Percentiles rank a stretch among this genome's conserved stretches.
Conservation (phyloP, 2,113 vertebrate species). For the Zosterops hypoxanthus region DNA sequence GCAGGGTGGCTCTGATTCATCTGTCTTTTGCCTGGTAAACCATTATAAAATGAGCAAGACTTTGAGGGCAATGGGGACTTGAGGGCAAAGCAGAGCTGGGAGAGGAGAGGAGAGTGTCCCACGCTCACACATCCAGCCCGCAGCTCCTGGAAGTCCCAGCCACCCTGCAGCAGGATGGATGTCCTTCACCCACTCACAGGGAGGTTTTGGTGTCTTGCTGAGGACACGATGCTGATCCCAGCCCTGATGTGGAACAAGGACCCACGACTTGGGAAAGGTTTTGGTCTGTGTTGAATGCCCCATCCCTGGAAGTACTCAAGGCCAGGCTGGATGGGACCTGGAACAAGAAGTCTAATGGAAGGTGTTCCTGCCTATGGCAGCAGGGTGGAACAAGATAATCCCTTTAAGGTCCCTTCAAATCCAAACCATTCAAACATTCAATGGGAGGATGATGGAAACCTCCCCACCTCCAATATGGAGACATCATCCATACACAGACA, state of each 20-base stretch:
- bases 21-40: not conserved
- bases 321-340: not conserved
- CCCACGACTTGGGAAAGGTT: not conserved
- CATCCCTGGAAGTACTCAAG: not conserved
- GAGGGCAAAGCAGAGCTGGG: not conserved
- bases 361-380: not conserved
- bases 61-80: not conserved
- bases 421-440: not conserved
- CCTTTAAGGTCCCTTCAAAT: not conserved
- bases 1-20: not conserved
- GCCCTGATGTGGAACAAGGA: not conserved
- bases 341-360: not conserved
- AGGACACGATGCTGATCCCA: not conserved
- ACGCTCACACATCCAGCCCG: not conserved
- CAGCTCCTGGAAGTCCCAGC: not conserved
- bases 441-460: not conserved
- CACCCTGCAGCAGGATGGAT: not conserved
- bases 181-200: not conserved
- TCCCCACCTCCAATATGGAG: not conserved
- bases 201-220: not conserved
- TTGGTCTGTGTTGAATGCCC: not conserved
- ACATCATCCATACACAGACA: fast-evolving
- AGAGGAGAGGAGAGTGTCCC: not conserved
- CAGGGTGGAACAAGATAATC: not conserved
- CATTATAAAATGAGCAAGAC: not conserved